phyloP scores from a whole-genome alignment of 2,888 invertebrate species.

The Rhaphigaster nebulosa region DNA sequence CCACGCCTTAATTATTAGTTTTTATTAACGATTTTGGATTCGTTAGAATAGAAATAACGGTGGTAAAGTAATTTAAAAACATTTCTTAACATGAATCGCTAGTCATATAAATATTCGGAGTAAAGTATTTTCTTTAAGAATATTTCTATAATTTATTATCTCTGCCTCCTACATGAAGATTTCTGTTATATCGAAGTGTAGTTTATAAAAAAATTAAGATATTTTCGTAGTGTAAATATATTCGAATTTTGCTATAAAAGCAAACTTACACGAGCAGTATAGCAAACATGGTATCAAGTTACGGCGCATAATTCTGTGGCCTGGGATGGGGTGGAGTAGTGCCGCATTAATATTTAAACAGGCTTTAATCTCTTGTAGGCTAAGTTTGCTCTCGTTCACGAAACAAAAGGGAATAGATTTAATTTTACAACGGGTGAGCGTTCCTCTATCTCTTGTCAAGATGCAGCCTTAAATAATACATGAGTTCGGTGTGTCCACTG shows the following conservation, averaged over 20 bases:
- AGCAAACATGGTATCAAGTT: not conserved
- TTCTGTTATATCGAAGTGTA: not conserved
- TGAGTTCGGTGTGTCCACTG: not conserved
- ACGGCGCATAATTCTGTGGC: not conserved
- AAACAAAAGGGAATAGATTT: conserved; percentile 38
- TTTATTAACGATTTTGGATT: no score
- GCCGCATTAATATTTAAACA: conserved; percentile 33
- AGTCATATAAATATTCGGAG: no score
- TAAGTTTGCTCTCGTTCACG: conserved; percentile 1
- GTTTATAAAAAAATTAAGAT: not conserved
- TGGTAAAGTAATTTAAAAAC: no score
- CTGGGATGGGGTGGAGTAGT: not conserved
- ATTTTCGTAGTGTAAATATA: not conserved
- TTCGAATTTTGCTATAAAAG: not conserved
- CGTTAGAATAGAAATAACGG: no score
- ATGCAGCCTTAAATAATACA: conserved; percentile 3
- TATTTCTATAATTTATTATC: no score
- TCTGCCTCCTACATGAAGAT: no score
- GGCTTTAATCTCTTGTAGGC: conserved; percentile 18
- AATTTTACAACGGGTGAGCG: not conserved
- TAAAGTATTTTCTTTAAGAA: no score
- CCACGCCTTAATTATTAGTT: no score
- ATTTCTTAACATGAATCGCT: no score
- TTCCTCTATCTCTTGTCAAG: conserved; percentile 12
- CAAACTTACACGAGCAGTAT: not conserved